A percentile compares a stretch with the other conserved stretches of the same genome.
Evolutionary conservation across 1,140 invertebrate genomes (phyloP).

Genomic region (Bombus sibiricus): DNA sequence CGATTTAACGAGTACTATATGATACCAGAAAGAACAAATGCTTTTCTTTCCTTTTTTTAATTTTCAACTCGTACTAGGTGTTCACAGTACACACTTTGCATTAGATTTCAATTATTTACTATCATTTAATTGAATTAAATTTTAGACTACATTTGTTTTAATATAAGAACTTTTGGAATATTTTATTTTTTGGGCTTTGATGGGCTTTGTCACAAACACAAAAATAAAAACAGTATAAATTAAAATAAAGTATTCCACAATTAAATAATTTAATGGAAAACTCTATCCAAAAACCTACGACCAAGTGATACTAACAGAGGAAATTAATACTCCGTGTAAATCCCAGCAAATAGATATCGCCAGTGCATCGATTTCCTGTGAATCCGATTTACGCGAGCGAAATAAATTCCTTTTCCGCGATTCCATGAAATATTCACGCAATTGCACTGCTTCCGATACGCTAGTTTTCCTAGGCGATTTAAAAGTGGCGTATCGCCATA

Average conservation of each 20-base stretch:
- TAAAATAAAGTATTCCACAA: background rate
- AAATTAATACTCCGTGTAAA: background rate
- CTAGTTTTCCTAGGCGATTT: background rate
- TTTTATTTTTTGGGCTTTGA: no score
- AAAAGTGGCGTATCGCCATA: background rate
- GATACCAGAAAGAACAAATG: no score
- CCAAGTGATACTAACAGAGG: no score
- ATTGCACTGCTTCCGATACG: conserved; percentile 16
- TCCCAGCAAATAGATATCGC: background rate
- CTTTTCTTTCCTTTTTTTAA: background rate
- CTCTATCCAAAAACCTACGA: background rate
- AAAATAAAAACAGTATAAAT: no score
- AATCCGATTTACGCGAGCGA: background rate
- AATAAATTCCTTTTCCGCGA: conserved; percentile 1
- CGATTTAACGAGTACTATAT: background rate
- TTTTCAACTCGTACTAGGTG: no score
- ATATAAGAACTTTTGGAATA: no score
- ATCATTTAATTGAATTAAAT: no score
- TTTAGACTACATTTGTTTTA: no score
- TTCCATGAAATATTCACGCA: conserved; percentile 6
- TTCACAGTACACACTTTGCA: no score
- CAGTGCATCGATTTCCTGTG: background rate
- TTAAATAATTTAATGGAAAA: background rate
- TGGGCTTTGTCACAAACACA: no score
- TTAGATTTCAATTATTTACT: no score